These are phyloP conservation scores for Addax nasomaculatus DNA, from an alignment of 2,113 vertebrate genomes.

Conservation along the genomic window DNA sequence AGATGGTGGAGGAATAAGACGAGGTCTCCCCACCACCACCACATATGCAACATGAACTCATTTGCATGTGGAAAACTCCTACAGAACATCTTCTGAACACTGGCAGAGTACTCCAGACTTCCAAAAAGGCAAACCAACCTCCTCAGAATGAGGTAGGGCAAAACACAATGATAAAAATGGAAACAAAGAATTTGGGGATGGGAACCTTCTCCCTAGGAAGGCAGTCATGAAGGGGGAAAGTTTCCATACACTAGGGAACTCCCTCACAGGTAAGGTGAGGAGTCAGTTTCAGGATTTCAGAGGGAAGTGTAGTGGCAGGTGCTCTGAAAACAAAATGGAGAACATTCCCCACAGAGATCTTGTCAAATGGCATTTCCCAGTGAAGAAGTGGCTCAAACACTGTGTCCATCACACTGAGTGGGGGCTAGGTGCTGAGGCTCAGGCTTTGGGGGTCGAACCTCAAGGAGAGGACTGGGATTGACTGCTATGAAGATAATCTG, in stretches of 20 bases:
- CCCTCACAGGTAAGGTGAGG: not conserved
- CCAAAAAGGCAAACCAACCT: not conserved
- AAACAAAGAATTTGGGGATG: not conserved
- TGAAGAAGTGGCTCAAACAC: not conserved
- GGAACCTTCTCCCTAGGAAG: not conserved
- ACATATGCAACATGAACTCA: not conserved
- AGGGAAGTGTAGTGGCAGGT: not conserved
- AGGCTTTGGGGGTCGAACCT: not conserved
- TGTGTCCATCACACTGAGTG: not conserved
- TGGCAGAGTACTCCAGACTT: not conserved
- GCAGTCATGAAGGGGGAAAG: not conserved
- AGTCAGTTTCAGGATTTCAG: not conserved
- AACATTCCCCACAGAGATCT: not conserved
- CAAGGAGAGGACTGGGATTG: not conserved
- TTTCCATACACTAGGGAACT: not conserved
- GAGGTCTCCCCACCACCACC: not conserved
- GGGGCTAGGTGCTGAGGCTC: not conserved
- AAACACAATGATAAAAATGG: too few species aligned
- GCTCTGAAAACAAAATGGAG: not conserved
- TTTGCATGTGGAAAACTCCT: not conserved
- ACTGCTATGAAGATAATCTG: not conserved
- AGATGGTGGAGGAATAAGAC: not conserved
- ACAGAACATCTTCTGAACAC: not conserved
- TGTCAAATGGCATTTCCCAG: not conserved
- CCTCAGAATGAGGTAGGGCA: too few species aligned